Evolutionary conservation across 2,797 vertebrate genomes (phyloP), one percentile per base, ranked within the genome.

Genomic region (Brotula barbata): DNA sequence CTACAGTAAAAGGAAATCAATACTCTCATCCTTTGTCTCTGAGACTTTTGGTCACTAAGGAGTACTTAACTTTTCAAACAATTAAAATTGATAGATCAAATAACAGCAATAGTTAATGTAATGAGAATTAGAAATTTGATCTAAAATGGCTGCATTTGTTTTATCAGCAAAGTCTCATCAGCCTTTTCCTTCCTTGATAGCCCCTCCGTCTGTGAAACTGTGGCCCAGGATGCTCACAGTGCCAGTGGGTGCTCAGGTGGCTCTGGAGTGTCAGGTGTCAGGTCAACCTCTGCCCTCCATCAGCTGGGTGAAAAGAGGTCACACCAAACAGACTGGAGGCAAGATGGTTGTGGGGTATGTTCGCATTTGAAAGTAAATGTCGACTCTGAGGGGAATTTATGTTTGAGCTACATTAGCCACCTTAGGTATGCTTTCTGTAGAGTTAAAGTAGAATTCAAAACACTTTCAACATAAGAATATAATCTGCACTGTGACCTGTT

Each of bases 281-380:
- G 92, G 91, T 59, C 68, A 87, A 16, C 92, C 91, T 50, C 44
- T 50, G 13, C 91, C 91, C 5, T 76, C 85, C 65, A 85, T 92
- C 66, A 85, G 67, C 40, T 93, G 89, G 91, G 66, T 85, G 45
- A 92, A 92, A 70, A 88, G 77, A 52, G 90, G 91, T 19, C 79
- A 68, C 51, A 87, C 88, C 36, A 87, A 85, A 20, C 84, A 85
- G 70, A 92, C 91, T 7, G 92, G 92, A 41, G 92, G 91, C 21
- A 90, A 71, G 66, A 71, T 91, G 34, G 34, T 54, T 42, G 7
- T 73, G 5, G 88, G 90, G 92, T 92, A 55, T 46, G 75, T 57
- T 61, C 23, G 20, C 22, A 15, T 16, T 21, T 13, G 16, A 47
- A 47, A 31, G 4, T 0, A 47, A 16, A 28, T 1, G 10, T 1